A percentile compares a stretch with the other conserved stretches of the same genome.
Conservation (phyloP, 1,140 invertebrate genomes). For the Drosophila neocordata region DNA sequence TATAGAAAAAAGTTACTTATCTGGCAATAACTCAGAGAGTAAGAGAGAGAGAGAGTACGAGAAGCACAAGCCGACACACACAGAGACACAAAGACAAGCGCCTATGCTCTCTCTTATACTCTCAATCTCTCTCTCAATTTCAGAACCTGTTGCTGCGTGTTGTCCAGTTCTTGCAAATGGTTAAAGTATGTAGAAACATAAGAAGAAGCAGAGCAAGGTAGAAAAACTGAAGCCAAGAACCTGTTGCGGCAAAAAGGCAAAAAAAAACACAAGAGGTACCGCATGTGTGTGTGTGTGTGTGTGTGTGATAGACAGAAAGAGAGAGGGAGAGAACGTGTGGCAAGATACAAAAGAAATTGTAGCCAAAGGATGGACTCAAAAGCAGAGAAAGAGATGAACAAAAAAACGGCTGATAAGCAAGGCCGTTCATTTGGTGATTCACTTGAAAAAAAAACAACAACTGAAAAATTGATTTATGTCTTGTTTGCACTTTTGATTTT, state of each 20-base stretch:
- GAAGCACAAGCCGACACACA: background rate
- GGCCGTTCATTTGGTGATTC: conserved; percentile 61
- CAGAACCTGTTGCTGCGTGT: conserved; percentile 68
- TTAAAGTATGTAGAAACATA: conserved; percentile 5
- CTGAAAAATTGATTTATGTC: conserved; percentile 72
- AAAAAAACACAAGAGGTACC: conserved; percentile 21
- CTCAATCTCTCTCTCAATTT: conserved; percentile 22
- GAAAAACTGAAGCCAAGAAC: conserved; percentile 59
- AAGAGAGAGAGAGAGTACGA: conserved; percentile 16
- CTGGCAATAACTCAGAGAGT: conserved; percentile 42
- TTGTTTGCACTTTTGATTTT: conserved; percentile 76
- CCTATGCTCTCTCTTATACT: conserved; percentile 4
- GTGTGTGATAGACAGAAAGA: conserved; percentile 22
- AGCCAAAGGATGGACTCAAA: conserved; percentile 48
- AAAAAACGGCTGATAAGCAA: conserved; percentile 73
- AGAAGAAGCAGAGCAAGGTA: conserved; percentile 21
- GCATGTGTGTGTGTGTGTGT: background rate
- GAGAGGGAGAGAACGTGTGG: conserved; percentile 47
- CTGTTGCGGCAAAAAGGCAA: conserved; percentile 67
- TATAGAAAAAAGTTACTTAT: conserved; percentile 65
- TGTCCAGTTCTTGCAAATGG: conserved; percentile 61
- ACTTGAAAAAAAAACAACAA: conserved; percentile 48
- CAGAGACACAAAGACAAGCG: no score
- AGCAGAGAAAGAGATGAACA: conserved; percentile 68
- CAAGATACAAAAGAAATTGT: conserved; percentile 43